Base-by-base conservation (phyloP, 2,888 invertebrate species). In the Dysmachus trigonus region DNA sequence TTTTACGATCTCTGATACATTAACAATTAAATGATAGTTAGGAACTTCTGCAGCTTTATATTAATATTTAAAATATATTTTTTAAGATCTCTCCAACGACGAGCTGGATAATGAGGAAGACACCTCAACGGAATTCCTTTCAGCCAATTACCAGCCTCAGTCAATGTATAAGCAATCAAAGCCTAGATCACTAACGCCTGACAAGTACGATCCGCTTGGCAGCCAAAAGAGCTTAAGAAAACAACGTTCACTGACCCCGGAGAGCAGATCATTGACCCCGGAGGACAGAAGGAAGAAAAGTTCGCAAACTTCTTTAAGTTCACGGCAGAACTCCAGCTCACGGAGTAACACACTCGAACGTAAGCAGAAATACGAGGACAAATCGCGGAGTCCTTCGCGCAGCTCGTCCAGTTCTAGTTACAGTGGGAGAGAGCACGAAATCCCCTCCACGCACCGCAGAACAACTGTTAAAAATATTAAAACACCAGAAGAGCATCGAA, bases 41-140 rank as follows among this genome's bases (percentile, higher is more conserved):
- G n/a, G n/a, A n/a, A n/a, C n/a, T n/a, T n/a, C n/a, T 22, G 1
- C 8, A 41, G 13, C 5, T 38, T 38, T 15, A 38, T 13, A 62
- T 38, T 22, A 53, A 74, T 72, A 30, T 47, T 53, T 51, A 81
- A 72, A 71, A 38, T 22, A 74, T 73, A 27, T 35, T 30, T 71
- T 47, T 13, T 27, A 47, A 90, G 93, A 93, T 90, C 93, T 94
- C 8, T 94, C 94, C 35, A 92, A 94, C 30, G 94, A 94, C 86
- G 94, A 93, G 77, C 91, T 93, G 88, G 93, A 93, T 85, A 93
- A 93, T 87, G 93, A 94, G 86, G 93, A 91, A 82, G 90, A 90
- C 73, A 91, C 90, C 77, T 89, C 91, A 5, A 91, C 89, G 47
- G 91, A 92, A 88, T 92, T 91, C 72, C 89, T 92, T 1, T 90